Percentiles rank a stretch among this genome's conserved stretches.
Evolutionary conservation across 1,140 invertebrate species (phyloP).

Genomic region (Drosophila guanche): DNA sequence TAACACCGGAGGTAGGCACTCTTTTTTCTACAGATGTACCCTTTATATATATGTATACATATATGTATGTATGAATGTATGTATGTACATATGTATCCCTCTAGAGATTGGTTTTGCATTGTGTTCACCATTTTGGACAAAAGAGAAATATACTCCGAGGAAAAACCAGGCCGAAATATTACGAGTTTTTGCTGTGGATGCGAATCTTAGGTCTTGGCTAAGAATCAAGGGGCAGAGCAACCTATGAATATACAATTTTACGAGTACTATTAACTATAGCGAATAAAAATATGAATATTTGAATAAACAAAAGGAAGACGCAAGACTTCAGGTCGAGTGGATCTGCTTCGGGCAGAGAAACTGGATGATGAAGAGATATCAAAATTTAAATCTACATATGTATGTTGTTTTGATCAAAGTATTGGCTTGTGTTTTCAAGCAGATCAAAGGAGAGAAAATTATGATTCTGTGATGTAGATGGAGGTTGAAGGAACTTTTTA

Average conservation of each 20-base stretch:
- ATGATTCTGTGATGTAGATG: too few relatives aligned
- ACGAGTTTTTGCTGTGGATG: constrained; percentile 1
- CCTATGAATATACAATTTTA: constrained; percentile 36
- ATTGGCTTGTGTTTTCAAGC: not conserved
- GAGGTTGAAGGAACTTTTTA: too few relatives aligned
- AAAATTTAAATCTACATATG: not conserved
- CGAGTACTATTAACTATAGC: not conserved
- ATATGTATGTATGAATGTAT: constrained; percentile 12
- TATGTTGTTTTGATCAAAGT: not conserved
- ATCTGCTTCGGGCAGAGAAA: not conserved
- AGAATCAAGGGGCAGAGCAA: not conserved
- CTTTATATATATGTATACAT: constrained; percentile 17
- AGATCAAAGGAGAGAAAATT: not conserved
- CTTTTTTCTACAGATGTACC: constrained; percentile 10
- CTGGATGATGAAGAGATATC: not conserved
- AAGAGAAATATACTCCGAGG: constrained; percentile 34
- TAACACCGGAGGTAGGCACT: constrained; percentile 21
- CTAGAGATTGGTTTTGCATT: constrained; percentile 29
- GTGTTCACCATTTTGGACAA: constrained; percentile 38
- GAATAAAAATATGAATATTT: constrained; percentile 28
- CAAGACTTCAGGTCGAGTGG: constrained; percentile 15
- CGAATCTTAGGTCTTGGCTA: not conserved
- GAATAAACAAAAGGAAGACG: constrained; percentile 19
- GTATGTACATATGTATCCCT: constrained; percentile 25
- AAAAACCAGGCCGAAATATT: constrained; percentile 25